Base-by-base conservation (phyloP, 1,140 invertebrate species). In the Leptestheria dahalacensis region DNA sequence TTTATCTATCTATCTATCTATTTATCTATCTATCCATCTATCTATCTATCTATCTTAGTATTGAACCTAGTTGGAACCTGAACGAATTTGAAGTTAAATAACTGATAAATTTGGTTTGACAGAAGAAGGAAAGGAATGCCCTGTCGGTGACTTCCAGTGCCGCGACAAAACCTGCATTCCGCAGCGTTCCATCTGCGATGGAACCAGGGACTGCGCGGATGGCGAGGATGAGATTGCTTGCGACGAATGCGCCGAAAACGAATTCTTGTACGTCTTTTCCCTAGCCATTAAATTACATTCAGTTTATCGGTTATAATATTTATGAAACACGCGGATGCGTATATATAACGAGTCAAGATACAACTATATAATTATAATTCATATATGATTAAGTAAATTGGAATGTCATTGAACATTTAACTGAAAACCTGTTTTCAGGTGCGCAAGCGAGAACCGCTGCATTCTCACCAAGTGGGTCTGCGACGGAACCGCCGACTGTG, bases 141-240 rank as follows among this genome's bases (percentile, higher is more conserved):
- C 73, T 41, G 64, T 66, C 0, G 74, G 75, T n/a, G 81, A 83
- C 68, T 74, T 81, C 57, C 67, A 73, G 25, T 88, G 85, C 68
- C 66, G 72, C 0, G 83, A 85, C 65, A 77, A 76, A 0, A 73
- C 77, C 3, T 85, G 82, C 64, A 75, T 84, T 28, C 77, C 77
- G 0, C 65, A 73, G 12, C 73, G 76, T 24, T 80, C 80, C 77
- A 70, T 76, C 20, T 86, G 84, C 66, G 81, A 86, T 65, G 79
- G 80, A 12, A 73, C 75, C 1, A 74, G 73, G 48, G 82, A 85
- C 65, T 86, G 84, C 65, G 69, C 72, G 0, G 75, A 73, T 2
- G 79, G 78, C 24, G 77, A 77, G 52, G 84, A 86, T 65, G 84
- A 86, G 63, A 66, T 69, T 1, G 73, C 76, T 56, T 86, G 83